These are phyloP conservation scores for Drosophila sp. DNA, from an alignment of 1,140 invertebrate species.

Conservation along the genomic window DNA sequence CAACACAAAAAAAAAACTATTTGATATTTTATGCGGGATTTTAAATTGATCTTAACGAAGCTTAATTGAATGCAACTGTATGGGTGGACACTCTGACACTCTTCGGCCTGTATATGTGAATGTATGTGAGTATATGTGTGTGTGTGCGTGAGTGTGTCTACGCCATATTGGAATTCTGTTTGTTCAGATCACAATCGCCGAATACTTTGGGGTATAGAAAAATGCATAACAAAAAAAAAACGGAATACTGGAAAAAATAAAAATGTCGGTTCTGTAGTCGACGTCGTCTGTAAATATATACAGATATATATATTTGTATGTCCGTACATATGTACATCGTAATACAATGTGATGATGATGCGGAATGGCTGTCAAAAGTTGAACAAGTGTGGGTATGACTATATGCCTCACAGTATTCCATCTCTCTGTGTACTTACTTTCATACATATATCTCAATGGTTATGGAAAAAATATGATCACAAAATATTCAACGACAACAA, in stretches of 20 bases:
- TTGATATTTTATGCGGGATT: slow-evolving; percentile 83
- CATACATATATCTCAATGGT: slow-evolving; percentile 56
- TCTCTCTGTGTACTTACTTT: slow-evolving; percentile 10
- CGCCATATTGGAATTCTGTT: slow-evolving; percentile 79
- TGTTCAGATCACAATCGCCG: slow-evolving; percentile 65
- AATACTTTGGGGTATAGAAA: slow-evolving; percentile 24
- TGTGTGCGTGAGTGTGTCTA: slow-evolving; percentile 22
- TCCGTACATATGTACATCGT: slow-evolving; percentile 50
- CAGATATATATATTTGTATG: neutral
- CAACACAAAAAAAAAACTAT: slow-evolving; percentile 63
- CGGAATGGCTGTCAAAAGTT: slow-evolving; percentile 54
- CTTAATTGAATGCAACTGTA: slow-evolving; percentile 80
- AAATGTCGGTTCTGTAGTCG: slow-evolving; percentile 9
- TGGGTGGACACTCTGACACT: slow-evolving; percentile 71
- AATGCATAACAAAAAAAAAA: slow-evolving; percentile 9
- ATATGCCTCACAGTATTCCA: slow-evolving; percentile 16
- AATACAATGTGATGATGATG: slow-evolving; percentile 68
- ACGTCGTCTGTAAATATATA: neutral
- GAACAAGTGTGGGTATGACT: slow-evolving; percentile 54
- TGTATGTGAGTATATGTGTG: slow-evolving; percentile 4
- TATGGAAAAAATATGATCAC: slow-evolving; percentile 72
- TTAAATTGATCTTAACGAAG: slow-evolving; percentile 83
- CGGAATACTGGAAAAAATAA: slow-evolving; percentile 19
- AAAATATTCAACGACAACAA: slow-evolving; percentile 48
- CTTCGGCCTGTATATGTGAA: neutral